Base-by-base conservation (phyloP, 2,888 invertebrate species). In the Altica lythri region DNA sequence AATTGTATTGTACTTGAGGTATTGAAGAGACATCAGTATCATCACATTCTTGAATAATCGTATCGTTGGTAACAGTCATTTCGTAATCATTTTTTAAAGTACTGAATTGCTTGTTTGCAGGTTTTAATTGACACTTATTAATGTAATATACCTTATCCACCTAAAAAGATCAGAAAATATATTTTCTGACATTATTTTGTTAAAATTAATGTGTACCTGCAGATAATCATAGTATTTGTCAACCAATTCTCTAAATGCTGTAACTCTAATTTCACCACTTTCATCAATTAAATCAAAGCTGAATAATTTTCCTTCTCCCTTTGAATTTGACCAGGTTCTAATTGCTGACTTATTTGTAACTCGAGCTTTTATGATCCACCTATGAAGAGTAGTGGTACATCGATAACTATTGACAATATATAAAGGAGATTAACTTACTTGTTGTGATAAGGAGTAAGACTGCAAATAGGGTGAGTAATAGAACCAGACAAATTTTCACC, bases 81-180 rank as follows among this genome's bases (percentile, higher is more conserved):
- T 99, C 99, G 70, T 97, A 99, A 72, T 98, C 97, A 72, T 97
- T 95, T 62, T 91, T 90, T 4, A 95, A 75, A 27, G 80, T 83
- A 22, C 84, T 82, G 75, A 83, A 99, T 70, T 91, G 88, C 72
- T 95, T 96, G 76, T 99, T 97, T 0, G 98, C 97, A 1, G 91
- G 84, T 74, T 97, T 97, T n/a, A 98, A 76, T 37, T 81, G 80
- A 59, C 90, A 92, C 57, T 88, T 87, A 37, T 89, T 89, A 57
- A 99, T 86, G 72, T 85, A 94, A 74, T 95, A 99, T 0, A 96
- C 85, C 75, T 89, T 88, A 66, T 90, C 88, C 1, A 84, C 80
- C 70, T 72, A 17, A 47, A 69, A 61, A 8, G 16, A 2, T 9
- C 8, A 53, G 40, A 32, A 14, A 18, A 51, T 32, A 16, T n/a